Conservation (phyloP, 1,140 invertebrate species). For the Phortica variegata region DNA sequence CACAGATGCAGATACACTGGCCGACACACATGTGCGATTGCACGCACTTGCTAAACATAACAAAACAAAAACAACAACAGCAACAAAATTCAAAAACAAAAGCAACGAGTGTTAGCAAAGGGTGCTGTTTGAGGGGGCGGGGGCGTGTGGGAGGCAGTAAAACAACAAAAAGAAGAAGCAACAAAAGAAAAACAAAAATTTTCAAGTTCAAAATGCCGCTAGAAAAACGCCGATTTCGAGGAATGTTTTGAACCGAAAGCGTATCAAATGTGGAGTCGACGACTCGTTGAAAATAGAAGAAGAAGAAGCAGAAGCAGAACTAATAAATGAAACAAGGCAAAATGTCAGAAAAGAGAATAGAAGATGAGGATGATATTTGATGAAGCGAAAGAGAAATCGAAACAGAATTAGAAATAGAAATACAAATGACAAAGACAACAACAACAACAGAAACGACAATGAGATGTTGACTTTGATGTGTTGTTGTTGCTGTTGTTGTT, state of each 20-base stretch:
- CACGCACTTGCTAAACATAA: constrained; percentile 14
- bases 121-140: too few species aligned
- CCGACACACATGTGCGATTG: constrained; percentile 25
- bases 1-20: too few species aligned
- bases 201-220: constrained; percentile 56
- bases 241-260: too few species aligned
- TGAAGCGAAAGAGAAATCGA: constrained; percentile 14
- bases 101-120: too few species aligned
- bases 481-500: too few species aligned
- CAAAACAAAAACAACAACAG: constrained; percentile 25
- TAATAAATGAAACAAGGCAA: constrained; percentile 8
- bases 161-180: too few species aligned
- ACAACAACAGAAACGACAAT: too few species aligned
- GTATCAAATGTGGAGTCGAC: too few species aligned
- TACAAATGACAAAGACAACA: constrained; percentile 14
- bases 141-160: too few species aligned
- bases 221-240: constrained; percentile 5
- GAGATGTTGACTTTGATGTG: background rate
- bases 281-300: background rate
- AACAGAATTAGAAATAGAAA: constrained; percentile 29
- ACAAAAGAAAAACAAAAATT: constrained; percentile 32
- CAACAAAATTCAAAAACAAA: constrained; percentile 6
- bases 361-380: too few species aligned
- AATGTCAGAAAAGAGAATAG: constrained; percentile 12
- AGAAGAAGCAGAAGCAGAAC: background rate